phyloP scores from a whole-genome alignment of 2,797 vertebrate genomes.

The Alauda arvensis region DNA sequence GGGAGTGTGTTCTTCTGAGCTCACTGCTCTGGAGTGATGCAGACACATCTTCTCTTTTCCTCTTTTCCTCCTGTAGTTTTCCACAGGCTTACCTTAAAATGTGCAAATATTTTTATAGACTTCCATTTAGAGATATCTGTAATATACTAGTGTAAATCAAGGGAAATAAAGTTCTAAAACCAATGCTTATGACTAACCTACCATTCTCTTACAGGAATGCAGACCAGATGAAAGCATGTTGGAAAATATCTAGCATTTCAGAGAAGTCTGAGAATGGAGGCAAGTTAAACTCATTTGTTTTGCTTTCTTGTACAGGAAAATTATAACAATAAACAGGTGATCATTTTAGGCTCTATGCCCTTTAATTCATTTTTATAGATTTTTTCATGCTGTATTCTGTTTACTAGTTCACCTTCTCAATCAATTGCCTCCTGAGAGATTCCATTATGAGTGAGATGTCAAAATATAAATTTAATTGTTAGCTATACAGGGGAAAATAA shows the following conservation, averaged over 20 bases:
- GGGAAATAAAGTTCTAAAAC: background rate
- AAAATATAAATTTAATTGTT: background rate
- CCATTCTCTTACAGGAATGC: conserved; percentile 80
- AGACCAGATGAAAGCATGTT: conserved; percentile 92
- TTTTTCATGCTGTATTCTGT: background rate
- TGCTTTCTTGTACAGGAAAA: background rate
- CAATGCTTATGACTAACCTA: background rate
- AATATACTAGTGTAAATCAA: background rate
- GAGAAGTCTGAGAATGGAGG: conserved; percentile 96
- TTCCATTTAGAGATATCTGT: background rate
- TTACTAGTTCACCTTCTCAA: background rate
- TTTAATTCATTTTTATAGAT: background rate
- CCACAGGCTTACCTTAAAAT: background rate
- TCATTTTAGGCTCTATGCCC: background rate
- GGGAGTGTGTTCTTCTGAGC: background rate
- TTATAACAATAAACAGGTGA: background rate
- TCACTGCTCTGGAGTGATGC: background rate
- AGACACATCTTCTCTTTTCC: background rate
- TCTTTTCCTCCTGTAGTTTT: background rate
- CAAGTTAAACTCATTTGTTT: conserved; percentile 52
- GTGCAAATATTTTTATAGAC: background rate
- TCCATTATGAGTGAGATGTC: background rate
- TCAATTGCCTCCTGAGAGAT: background rate
- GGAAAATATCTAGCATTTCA: conserved; percentile 93
- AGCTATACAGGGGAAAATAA: background rate